Conservation (phyloP, 2,113 vertebrate genomes). For the Neofelis nebulosa region DNA sequence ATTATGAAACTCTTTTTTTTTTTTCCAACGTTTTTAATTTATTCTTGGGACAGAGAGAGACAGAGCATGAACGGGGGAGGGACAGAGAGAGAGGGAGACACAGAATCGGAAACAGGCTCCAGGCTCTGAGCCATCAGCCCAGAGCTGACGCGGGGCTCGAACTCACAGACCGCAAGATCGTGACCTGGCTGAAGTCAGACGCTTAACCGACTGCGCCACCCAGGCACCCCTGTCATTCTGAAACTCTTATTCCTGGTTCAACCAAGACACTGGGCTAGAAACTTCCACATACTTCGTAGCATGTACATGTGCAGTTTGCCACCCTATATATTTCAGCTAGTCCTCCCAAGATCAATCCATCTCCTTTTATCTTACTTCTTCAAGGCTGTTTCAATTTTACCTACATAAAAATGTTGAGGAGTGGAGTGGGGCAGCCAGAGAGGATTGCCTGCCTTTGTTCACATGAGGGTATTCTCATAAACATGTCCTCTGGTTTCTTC, state of each 20-base stretch:
- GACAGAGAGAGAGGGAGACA: too few relatives aligned
- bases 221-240: background rate
- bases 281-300: background rate
- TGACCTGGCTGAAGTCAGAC: too few relatives aligned
- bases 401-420: background rate
- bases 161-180: too few relatives aligned
- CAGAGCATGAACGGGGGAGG: too few relatives aligned
- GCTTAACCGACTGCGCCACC: too few relatives aligned
- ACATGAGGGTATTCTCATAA: background rate
- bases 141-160: too few relatives aligned
- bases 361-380: background rate
- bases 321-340: background rate
- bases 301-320: background rate
- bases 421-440: background rate
- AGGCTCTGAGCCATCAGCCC: too few relatives aligned
- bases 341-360: background rate
- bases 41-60: too few relatives aligned
- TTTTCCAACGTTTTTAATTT: too few relatives aligned
- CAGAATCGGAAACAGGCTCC: too few relatives aligned
- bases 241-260: background rate
- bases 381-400: background rate
- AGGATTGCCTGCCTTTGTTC: background rate
- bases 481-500: background rate
- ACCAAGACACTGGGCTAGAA: background rate
- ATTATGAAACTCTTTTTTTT: background rate